Conservation (phyloP, 2,113 vertebrate species). For the Hiodon alosoides region DNA sequence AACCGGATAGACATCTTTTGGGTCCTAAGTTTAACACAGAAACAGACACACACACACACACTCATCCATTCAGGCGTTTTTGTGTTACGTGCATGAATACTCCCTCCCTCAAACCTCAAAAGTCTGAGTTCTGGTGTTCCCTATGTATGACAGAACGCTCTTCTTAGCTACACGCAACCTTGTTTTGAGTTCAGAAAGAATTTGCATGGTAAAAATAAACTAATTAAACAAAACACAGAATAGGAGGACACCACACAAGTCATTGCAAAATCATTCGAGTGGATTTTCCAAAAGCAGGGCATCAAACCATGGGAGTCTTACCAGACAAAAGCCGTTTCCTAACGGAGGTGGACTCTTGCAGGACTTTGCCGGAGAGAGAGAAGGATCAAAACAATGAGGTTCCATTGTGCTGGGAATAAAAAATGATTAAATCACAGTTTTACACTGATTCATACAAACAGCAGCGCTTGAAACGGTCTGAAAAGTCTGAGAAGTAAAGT, state of each 20-base stretch:
- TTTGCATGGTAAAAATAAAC: neutral
- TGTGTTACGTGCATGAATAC: neutral
- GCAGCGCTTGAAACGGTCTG: no score
- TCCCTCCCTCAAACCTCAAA: neutral
- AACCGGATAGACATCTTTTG: constrained; percentile 56
- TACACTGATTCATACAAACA: neutral
- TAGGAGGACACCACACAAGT: no score
- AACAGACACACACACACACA: neutral
- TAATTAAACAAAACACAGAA: neutral
- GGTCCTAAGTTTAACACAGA: constrained; percentile 38
- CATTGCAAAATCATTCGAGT: no score
- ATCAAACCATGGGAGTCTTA: constrained; percentile 39
- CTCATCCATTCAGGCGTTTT: neutral
- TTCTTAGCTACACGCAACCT: neutral
- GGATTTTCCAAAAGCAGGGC: no score
- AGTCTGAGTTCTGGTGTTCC: neutral
- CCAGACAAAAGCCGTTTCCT: constrained; percentile 76
- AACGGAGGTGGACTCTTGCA: constrained; percentile 69
- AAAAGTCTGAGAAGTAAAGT: no score
- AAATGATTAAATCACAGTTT: constrained; percentile 4
- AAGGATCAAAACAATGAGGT: constrained; percentile 78
- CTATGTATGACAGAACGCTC: neutral
- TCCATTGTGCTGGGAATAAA: constrained; percentile 65
- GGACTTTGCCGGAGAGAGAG: constrained; percentile 53
- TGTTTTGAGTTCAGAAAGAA: neutral